phyloP scores from a whole-genome alignment of 2,888 invertebrate species.

The Drosophila anomalata region DNA sequence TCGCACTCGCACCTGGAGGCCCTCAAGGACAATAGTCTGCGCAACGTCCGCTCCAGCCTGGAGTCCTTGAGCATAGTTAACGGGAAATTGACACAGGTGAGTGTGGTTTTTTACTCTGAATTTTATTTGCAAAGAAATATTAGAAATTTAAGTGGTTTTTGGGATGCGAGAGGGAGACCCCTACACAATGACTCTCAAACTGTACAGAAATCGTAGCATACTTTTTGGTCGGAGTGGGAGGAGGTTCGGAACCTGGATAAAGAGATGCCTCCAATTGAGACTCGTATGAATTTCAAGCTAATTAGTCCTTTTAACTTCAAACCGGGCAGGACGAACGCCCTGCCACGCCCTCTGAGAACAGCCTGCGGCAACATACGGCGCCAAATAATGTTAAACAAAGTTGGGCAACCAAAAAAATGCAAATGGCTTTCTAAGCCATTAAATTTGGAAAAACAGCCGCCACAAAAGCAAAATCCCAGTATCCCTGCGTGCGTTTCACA shows the following conservation, averaged over 20 bases:
- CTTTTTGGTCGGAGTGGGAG: no score
- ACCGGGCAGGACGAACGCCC: neutral
- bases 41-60: conserved; percentile 89
- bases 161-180: neutral
- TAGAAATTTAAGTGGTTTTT: neutral
- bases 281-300: neutral
- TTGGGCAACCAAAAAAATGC: conserved; percentile 69
- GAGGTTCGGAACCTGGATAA: neutral
- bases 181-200: no score
- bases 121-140: neutral
- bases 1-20: conserved; percentile 90
- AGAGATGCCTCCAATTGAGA: neutral
- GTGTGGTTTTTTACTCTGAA: conserved; percentile 24
- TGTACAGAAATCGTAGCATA: no score
- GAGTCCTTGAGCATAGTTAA: conserved; percentile 92
- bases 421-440: conserved; percentile 81
- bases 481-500: conserved; percentile 11
- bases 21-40: conserved; percentile 90
- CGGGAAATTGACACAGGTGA: conserved; percentile 86
- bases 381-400: conserved; percentile 71
- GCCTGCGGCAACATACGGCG: conserved; percentile 62
- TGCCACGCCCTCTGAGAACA: conserved; percentile 1
- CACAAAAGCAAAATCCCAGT: conserved; percentile 32
- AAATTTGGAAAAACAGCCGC: conserved; percentile 73
- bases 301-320: conserved; percentile 19